Conservation (phyloP, 92 coral and sea anemone species). For the Porites cylindrica region DNA sequence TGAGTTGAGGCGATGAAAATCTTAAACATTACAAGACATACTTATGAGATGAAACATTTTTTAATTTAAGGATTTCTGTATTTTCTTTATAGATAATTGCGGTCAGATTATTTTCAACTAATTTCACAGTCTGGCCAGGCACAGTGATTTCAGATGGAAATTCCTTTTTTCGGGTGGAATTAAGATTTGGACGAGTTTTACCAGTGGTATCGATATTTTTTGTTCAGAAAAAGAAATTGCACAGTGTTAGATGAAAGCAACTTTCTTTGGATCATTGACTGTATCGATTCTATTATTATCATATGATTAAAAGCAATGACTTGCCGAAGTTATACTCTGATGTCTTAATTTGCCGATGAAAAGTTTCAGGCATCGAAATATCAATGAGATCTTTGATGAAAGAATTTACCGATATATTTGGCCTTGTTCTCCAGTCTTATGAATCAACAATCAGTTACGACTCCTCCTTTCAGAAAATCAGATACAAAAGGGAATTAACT, state of each 20-base stretch:
- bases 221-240: no score
- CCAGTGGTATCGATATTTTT: neutral
- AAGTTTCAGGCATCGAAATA: no score
- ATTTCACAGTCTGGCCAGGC: neutral
- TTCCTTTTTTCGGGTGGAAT: neutral
- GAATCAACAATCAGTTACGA: neutral
- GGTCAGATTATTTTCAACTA: slow-evolving; percentile 12
- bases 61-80: neutral
- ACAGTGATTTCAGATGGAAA: neutral
- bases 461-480: slow-evolving; percentile 26
- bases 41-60: no score
- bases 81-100: neutral
- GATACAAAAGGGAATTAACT: neutral
- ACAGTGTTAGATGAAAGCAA: no score
- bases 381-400: neutral
- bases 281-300: no score
- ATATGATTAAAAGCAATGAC: no score
- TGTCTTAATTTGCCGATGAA: no score
- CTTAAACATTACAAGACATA: neutral
- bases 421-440: slow-evolving; percentile 2
- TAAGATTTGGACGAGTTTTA: neutral
- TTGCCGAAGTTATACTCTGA: no score
- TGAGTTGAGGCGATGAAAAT: neutral
- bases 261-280: no score
- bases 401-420: neutral